Evolutionary conservation across 2,888 invertebrate species (phyloP).

Genomic region (Bellardia bayeri): DNA sequence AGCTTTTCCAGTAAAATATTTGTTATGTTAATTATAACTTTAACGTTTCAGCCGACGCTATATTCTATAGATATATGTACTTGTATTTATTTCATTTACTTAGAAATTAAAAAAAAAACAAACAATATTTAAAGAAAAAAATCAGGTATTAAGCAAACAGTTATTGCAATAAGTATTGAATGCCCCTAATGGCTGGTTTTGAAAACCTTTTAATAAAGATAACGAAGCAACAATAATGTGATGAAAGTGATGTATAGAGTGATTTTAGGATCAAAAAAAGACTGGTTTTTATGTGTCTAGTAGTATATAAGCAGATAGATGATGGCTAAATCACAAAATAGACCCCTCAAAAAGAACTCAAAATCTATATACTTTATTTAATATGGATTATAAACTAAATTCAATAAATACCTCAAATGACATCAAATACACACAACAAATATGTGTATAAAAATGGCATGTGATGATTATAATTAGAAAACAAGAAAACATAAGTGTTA

Average conservation of each 20-base stretch:
- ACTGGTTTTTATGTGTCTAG: constrained; percentile 69
- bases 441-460: constrained; percentile 11
- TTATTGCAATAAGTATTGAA: constrained; percentile 49
- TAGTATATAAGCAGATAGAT: constrained; percentile 63
- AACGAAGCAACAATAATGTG: constrained; percentile 65
- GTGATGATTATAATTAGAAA: constrained; percentile 46
- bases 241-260: constrained; percentile 70
- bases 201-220: constrained; percentile 28
- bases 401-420: constrained; percentile 43
- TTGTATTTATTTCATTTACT: constrained; percentile 14
- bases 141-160: constrained; percentile 41
- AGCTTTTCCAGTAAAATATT: no score
- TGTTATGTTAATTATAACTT: not conserved
- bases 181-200: constrained; percentile 57
- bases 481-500: constrained; percentile 17
- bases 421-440: not conserved
- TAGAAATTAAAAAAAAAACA: constrained; percentile 1
- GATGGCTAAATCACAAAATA: constrained; percentile 48
- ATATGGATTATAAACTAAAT: constrained; percentile 61
- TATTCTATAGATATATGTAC: constrained; percentile 27
- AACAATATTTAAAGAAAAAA: constrained; percentile 18
- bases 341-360: constrained; percentile 18
- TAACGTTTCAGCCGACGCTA: no score
- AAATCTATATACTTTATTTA: constrained; percentile 19
- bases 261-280: constrained; percentile 68